A percentile compares a stretch with the other conserved stretches of the same genome.
phyloP scores from a whole-genome alignment of 2,888 invertebrate species.

The Dione juno region DNA sequence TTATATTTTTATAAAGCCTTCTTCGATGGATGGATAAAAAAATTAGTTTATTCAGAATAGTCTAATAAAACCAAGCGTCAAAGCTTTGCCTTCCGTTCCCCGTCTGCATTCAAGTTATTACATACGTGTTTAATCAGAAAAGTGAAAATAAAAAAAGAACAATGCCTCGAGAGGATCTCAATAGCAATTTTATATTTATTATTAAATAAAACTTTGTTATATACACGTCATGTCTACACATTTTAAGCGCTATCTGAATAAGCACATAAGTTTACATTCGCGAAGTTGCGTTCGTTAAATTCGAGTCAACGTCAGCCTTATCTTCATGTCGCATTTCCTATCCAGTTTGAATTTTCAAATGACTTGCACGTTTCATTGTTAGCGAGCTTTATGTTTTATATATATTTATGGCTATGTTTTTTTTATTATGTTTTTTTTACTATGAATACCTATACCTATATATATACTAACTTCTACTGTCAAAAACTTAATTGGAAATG shows the following conservation, averaged over 20 bases:
- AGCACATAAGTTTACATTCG: conserved; percentile 18
- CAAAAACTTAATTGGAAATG: too few species aligned
- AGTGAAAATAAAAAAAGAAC: too few species aligned
- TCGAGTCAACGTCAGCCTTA: conserved; percentile 20
- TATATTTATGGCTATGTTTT: background rate
- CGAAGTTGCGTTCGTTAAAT: conserved; percentile 25
- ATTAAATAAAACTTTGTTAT: background rate
- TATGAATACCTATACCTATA: too few species aligned
- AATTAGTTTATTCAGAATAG: too few species aligned
- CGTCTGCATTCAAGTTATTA: too few species aligned
- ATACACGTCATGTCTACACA: background rate
- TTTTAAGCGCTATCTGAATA: conserved; percentile 8
- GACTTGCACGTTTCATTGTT: background rate
- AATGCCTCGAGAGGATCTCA: background rate
- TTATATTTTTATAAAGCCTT: too few species aligned
- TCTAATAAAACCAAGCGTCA: too few species aligned
- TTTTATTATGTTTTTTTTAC: too few species aligned
- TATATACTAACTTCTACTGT: too few species aligned
- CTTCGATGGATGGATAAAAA: too few species aligned
- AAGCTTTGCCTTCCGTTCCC: too few species aligned
- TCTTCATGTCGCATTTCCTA: conserved; percentile 9
- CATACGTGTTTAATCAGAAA: too few species aligned
- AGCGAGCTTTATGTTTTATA: background rate
- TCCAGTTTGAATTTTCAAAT: conserved; percentile 16
- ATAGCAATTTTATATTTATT: conserved; percentile 7